A percentile compares a stretch with the other conserved stretches of the same genome.
Conservation (phyloP, 2,113 vertebrate genomes). For the Catharus fuscescens region DNA sequence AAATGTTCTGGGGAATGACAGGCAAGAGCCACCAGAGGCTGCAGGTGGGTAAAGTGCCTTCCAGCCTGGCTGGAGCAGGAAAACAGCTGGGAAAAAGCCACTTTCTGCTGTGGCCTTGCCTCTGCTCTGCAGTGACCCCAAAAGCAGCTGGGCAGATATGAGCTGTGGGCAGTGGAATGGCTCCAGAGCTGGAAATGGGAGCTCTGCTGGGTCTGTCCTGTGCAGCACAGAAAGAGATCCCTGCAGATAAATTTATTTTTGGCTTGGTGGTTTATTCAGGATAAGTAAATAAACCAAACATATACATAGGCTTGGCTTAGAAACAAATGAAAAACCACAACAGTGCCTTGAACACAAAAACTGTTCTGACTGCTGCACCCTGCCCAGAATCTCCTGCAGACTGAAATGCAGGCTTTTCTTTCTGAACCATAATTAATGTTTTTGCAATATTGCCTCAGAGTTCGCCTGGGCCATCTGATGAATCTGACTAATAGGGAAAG, state of each 20-base stretch:
- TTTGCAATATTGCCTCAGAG: conserved; percentile 66
- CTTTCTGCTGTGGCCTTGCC: background rate
- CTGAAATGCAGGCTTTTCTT: conserved; percentile 41
- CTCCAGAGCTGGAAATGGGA: background rate
- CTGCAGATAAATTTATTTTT: background rate
- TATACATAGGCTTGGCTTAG: background rate
- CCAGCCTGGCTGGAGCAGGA: background rate
- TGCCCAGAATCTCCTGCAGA: conserved; percentile 22
- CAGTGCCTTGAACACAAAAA: background rate
- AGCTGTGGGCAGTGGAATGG: background rate
- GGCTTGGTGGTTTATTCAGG: background rate
- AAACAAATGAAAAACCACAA: background rate
- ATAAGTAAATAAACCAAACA: background rate
- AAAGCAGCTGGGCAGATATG: background rate
- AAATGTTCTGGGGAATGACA: background rate
- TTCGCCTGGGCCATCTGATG: conserved; percentile 30
- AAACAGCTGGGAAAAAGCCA: background rate
- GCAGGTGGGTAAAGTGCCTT: background rate
- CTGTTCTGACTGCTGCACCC: background rate
- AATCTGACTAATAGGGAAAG: conserved; percentile 53
- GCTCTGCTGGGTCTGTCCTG: background rate
- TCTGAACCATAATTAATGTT: conserved; percentile 59
- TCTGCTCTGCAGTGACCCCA: background rate
- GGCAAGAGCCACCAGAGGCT: background rate
- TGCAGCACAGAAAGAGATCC: background rate